Conservation (phyloP, 2,113 vertebrate genomes). For the Megalops atlanticus region DNA sequence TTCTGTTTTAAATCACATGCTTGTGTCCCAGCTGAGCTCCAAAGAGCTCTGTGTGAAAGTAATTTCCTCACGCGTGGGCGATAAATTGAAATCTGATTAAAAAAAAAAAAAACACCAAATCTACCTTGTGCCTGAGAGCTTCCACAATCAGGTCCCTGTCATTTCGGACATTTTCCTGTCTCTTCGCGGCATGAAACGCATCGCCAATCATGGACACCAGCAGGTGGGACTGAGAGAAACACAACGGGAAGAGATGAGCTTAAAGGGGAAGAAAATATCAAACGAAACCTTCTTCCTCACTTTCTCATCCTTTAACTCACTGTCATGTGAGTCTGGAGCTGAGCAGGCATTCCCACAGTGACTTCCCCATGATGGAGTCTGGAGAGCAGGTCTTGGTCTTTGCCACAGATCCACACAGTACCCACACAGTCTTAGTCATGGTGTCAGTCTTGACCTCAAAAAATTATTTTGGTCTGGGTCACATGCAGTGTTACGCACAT, state of each 20-base stretch:
- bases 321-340: no score
- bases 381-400: no score
- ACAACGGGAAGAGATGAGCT: not conserved
- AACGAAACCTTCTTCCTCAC: not conserved
- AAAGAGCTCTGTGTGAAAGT: not conserved
- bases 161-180: constrained; percentile 32
- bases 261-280: not conserved
- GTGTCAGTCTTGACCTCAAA: no score
- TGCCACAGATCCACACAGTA: no score
- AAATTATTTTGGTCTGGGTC: no score
- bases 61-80: not conserved
- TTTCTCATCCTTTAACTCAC: not conserved
- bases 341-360: no score
- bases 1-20: no score
- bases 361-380: no score
- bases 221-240: constrained; percentile 60
- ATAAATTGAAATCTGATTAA: not conserved
- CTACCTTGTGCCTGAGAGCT: constrained; percentile 71
- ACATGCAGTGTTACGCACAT: no score
- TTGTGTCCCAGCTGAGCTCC: no score
- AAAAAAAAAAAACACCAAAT: not conserved
- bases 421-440: no score
- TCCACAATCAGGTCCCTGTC: constrained; percentile 71
- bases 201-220: constrained; percentile 69
- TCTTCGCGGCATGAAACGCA: constrained; percentile 51